Evolutionary conservation across 2,888 invertebrate genomes (phyloP).

Genomic region (Drosophila monieri): DNA sequence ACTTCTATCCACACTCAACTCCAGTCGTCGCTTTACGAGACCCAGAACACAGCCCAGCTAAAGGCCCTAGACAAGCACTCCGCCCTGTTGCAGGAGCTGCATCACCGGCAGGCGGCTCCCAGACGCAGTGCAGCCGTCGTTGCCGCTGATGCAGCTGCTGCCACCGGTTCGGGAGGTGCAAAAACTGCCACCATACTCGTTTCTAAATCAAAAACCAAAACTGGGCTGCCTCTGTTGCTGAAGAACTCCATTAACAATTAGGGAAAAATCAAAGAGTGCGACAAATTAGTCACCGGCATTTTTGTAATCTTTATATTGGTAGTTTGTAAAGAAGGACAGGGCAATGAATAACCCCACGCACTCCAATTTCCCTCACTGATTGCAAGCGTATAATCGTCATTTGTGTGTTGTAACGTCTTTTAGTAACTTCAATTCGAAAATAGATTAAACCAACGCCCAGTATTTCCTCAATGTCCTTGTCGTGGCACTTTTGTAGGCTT

Average conservation of each 20-base stretch:
- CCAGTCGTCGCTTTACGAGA: conserved; percentile 83
- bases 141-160: conserved; percentile 34
- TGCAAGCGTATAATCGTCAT: conserved; percentile 47
- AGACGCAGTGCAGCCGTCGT: conserved; percentile 43
- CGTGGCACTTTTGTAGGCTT: conserved; percentile 18
- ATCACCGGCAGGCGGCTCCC: conserved; percentile 65
- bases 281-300: conserved; percentile 37
- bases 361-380: conserved; percentile 15
- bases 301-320: conserved; percentile 74
- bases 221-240: conserved; percentile 84
- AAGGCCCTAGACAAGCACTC: conserved; percentile 79
- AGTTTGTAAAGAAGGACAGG: conserved; percentile 62
- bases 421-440: conserved; percentile 22
- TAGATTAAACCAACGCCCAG: conserved; percentile 38
- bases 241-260: conserved; percentile 84
- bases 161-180: conserved; percentile 50
- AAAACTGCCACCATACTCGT: conserved; percentile 84
- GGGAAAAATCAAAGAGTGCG: conserved; percentile 33
- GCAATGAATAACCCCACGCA: conserved; percentile 19
- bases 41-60: conserved; percentile 68
- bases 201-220: conserved; percentile 84
- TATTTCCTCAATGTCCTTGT: conserved; percentile 29
- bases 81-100: conserved; percentile 74
- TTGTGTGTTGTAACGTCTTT: conserved; percentile 32
- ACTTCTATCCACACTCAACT: conserved; percentile 84